These are phyloP conservation scores for Perdita meconis DNA, from an alignment of 2,888 invertebrate genomes.

Conservation along the genomic window DNA sequence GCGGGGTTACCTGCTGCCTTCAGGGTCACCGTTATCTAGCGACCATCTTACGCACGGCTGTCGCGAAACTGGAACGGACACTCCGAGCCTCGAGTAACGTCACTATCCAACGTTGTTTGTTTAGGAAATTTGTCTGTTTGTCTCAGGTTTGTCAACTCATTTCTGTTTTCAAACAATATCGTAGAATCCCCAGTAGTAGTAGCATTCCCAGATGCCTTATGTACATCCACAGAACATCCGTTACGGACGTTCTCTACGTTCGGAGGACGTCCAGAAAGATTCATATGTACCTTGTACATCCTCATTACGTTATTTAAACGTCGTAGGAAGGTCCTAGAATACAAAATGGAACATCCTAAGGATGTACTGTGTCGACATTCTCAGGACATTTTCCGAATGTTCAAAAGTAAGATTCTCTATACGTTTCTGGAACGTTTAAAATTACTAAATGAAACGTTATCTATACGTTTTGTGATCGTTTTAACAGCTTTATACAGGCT, in stretches of 20 bases:
- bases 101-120: no score
- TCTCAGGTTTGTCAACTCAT: no score
- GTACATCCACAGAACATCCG: not conserved
- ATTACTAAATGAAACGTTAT: no score
- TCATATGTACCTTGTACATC: not conserved
- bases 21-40: constrained; percentile 76
- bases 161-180: no score
- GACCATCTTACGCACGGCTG: constrained; percentile 41
- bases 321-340: not conserved
- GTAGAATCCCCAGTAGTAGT: no score
- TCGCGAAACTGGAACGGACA: constrained; percentile 60
- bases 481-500: no score
- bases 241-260: not conserved
- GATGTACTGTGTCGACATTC: not conserved
- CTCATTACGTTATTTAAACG: not conserved
- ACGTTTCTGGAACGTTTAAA: no score
- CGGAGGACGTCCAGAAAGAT: not conserved
- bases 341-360: not conserved
- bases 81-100: not conserved
- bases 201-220: not conserved
- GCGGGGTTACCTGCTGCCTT: constrained; percentile 68
- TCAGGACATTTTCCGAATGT: not conserved
- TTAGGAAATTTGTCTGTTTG: no score
- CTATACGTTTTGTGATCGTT: no score
- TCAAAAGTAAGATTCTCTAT: not conserved